These are phyloP conservation scores for Julus scanicus DNA, from an alignment of 2,888 invertebrate species.

Conservation along the genomic window DNA sequence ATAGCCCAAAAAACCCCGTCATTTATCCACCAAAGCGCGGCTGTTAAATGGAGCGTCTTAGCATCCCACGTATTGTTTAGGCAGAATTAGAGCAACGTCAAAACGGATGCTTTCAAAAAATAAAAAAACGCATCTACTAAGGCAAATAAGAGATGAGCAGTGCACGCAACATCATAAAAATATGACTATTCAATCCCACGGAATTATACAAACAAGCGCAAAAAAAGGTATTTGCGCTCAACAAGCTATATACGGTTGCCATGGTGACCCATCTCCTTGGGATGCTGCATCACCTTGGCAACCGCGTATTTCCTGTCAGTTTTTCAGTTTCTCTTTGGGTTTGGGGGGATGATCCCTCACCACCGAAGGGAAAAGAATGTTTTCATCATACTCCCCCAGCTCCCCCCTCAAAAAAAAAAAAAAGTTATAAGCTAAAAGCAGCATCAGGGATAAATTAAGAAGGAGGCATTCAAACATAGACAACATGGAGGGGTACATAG, in stretches of 20 bases:
- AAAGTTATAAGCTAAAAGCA: constrained; percentile 26
- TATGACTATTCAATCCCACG: constrained; percentile 27
- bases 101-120: not conserved
- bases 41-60: constrained; percentile 7
- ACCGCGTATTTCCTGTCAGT: constrained; percentile 25
- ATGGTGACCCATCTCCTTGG: not conserved
- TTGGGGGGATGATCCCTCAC: not conserved
- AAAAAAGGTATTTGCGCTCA: constrained; percentile 25
- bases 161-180: constrained; percentile 33
- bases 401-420: not conserved
- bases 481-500: not conserved
- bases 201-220: constrained; percentile 16
- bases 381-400: constrained; percentile 13
- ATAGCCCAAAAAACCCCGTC: too few species aligned
- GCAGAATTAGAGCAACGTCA: not conserved
- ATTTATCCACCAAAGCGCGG: too few species aligned
- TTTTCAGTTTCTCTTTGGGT: constrained; percentile 19
- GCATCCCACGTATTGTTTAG: constrained; percentile 4
- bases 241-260: constrained; percentile 3
- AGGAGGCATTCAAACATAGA: not conserved
- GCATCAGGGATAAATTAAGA: not conserved
- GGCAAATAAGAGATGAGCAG: not conserved
- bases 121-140: not conserved
- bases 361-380: constrained; percentile 19
- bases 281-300: not conserved